These are phyloP conservation scores for Gobio gobio DNA, from an alignment of 2,113 vertebrate species.

Conservation along the genomic window DNA sequence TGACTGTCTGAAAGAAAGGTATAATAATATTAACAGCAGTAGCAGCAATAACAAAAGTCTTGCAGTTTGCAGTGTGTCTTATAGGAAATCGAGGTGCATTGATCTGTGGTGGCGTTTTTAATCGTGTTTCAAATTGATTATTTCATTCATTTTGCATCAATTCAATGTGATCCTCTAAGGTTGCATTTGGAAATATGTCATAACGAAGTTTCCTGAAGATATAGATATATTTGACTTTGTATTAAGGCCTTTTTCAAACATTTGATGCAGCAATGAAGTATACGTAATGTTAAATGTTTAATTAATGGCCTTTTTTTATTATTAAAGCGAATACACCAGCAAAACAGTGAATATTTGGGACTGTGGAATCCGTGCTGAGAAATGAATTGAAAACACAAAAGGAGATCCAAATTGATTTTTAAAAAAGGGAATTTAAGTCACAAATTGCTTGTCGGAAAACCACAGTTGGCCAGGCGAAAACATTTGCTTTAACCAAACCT, in stretches of 20 bases:
- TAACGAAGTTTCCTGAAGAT: not conserved
- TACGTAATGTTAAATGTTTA: not conserved
- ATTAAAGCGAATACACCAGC: not conserved
- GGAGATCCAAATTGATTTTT: not conserved
- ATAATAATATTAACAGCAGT: conserved; percentile 17
- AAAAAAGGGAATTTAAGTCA: not conserved
- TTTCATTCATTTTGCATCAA: conserved; percentile 15
- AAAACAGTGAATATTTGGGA: not conserved
- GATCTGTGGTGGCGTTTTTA: conserved; percentile 33
- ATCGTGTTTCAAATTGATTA: conserved; percentile 29
- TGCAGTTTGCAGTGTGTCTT: not conserved
- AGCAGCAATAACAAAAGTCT: conserved; percentile 7
- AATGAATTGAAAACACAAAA: conserved; percentile 15
- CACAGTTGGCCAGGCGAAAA: not conserved
- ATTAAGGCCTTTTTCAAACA: not conserved
- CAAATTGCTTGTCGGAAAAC: not conserved
- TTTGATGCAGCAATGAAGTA: not conserved
- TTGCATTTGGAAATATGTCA: not conserved
- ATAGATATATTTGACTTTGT: not conserved
- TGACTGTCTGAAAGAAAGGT: not conserved
- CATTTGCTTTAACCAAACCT: not conserved
- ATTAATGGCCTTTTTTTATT: not conserved
- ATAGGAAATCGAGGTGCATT: conserved; percentile 49
- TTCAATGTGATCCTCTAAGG: not conserved
- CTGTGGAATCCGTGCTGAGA: not conserved